A percentile compares a stretch with the other conserved stretches of the same genome.
These are phyloP conservation scores for Cathartes aura DNA, from an alignment of 2,113 vertebrate species.

Conservation along the genomic window DNA sequence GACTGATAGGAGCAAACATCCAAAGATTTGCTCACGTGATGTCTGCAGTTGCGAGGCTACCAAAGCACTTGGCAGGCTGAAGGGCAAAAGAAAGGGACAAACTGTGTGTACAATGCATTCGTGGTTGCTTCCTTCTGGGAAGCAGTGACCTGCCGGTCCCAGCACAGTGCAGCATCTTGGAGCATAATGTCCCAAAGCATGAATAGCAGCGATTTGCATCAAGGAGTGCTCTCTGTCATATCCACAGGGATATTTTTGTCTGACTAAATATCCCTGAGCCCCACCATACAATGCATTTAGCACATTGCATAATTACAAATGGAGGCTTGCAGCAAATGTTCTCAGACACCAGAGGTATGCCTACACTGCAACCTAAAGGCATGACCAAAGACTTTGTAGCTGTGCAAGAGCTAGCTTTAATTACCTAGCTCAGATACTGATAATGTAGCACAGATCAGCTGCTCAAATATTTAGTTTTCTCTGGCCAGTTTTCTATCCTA, in stretches of 20 bases:
- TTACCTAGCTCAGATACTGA: slow-evolving; percentile 3
- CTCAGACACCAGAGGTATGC: neutral
- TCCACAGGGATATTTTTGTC: neutral
- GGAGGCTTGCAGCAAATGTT: neutral
- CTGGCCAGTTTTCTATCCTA: neutral
- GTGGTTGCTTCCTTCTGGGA: neutral
- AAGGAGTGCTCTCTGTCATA: neutral
- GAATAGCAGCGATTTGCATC: neutral
- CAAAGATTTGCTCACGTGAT: neutral
- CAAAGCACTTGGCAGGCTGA: neutral
- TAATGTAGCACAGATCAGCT: slow-evolving; percentile 35
- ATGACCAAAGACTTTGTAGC: neutral
- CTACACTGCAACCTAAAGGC: neutral
- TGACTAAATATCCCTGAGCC: neutral
- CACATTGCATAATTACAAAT: neutral
- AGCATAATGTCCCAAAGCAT: neutral
- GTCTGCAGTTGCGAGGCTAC: neutral
- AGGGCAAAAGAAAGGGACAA: neutral
- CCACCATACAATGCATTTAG: neutral
- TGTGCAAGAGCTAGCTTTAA: neutral
- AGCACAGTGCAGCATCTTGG: neutral
- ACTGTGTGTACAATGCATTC: neutral
- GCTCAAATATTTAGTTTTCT: slow-evolving; percentile 61
- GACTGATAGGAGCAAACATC: neutral
- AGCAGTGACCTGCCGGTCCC: neutral